These are phyloP conservation scores for Stictocephala bisonia DNA, from an alignment of 2,888 invertebrate genomes.

Conservation along the genomic window DNA sequence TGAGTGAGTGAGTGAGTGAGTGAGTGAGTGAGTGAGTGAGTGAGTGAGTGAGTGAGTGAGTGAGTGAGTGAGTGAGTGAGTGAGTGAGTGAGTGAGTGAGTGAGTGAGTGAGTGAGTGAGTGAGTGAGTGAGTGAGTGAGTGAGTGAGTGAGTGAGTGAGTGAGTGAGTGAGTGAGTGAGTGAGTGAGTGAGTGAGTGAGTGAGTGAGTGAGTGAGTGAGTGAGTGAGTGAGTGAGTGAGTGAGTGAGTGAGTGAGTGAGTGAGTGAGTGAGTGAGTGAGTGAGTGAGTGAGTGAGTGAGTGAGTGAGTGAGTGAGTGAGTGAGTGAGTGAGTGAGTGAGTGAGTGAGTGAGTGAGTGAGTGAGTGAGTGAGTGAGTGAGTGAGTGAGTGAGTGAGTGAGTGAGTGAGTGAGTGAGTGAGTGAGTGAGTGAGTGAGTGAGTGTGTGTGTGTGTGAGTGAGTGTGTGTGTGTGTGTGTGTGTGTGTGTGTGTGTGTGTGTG, in stretches of 20 bases:
- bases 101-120: not conserved
- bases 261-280: not conserved
- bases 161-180: not conserved
- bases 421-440: not conserved
- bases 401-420: not conserved
- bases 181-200: not conserved
- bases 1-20: not conserved
- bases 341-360: not conserved
- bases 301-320: not conserved
- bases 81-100: not conserved
- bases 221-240: not conserved
- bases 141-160: not conserved
- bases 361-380: not conserved
- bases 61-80: not conserved
- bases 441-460: not conserved
- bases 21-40: not conserved
- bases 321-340: not conserved
- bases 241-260: not conserved
- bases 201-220: not conserved
- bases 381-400: not conserved
- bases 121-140: not conserved
- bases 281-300: not conserved
- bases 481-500: not conserved
- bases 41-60: not conserved
- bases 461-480: not conserved